Evolutionary conservation across 2,888 invertebrate genomes (phyloP), one percentile per base, ranked within the genome.

Genomic region (Pseudococcus viburni): DNA sequence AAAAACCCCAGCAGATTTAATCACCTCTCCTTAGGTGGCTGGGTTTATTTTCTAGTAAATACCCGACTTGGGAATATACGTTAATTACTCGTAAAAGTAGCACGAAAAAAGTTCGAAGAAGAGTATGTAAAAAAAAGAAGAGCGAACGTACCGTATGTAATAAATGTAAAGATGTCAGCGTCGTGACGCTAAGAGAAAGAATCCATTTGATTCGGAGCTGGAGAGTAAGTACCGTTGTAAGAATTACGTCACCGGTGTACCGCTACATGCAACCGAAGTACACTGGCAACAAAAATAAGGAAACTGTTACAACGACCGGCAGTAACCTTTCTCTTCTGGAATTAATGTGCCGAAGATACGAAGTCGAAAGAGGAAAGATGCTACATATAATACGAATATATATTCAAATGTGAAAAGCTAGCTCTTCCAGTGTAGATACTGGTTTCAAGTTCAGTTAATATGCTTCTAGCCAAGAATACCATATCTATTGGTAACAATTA

Each of bases 281-380:
- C 59, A 59, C 86, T 68, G 59, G 64, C 86, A 86, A 68, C 64
- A 46, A 86, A 86, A 86, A 73, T 73, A 86, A 73, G 86, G 48
- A 86, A 86, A 86, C 86, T 86, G 86, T 86, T 86, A 86, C 86
- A 86, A 86, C 86, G 86, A 86, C 86, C 86, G 86, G 48, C n/a
- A 48, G 68, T 86, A 86, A 86, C 86, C 86, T 86, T 86, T 86
- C 86, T 86, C 86, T 86, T 86, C 26, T 26, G 59, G 64, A 46
- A 73, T 64, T 86, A 68, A 86, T 68, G 48, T 48, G 73, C 26
- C 26, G 86, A 48, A 77, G 86, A 46, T 42, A 73, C n/a, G 1
- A 33, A 33, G 1, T 33, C 26, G 26, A 33, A 33, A 33, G 26
- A 33, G 26, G 33, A 33, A 73, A 42, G 80, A 80, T 80, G 80